Evolutionary conservation across 2,113 vertebrate genomes (phyloP), one percentile per base, ranked within the genome.

Genomic region (Poicephalus meyeri): DNA sequence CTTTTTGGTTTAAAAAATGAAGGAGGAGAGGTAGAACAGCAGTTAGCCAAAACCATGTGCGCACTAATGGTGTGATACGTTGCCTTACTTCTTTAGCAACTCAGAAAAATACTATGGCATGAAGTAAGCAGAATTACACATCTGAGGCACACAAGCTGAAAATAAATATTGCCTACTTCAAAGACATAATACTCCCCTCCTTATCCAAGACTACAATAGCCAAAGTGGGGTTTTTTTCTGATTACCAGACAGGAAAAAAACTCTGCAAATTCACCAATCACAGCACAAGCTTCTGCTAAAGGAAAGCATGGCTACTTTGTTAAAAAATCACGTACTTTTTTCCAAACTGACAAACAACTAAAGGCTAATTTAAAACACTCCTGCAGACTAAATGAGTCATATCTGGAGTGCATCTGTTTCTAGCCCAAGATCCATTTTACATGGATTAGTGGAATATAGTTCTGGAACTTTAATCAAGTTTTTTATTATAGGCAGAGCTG

Each of bases 281-380:
- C 10, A 76, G 61, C 31, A 73, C 23, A 90, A 78, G 21, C 42
- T 79, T 79, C 74, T 89, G 41, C 82, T 66, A 65, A 68, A 91
- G 88, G 77, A 96, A 96, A 84, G 9, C 41, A 91, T 16, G 33
- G 49, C 11, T 70, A 46, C 20, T 31, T 71, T 63, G 69, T 52
- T 13, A 6, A 21, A 55, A 64, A 74, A 94, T 71, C 23, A 25
- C 63, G 52, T 56, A 44, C 28, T 84, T 90, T 72, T 74, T 86
- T 80, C 80, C 88, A 93, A 94, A 89, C 66, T 86, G 63, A 93
- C 72, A 95, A 96, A 95, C 89, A 95, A 95, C 91, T 89, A 46
- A 86, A 92, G 92, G 72, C 72, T 96, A 95, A 96, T 94, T 91
- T 95, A 93, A 96, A 96, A 93, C 93, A 95, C 88, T 85, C 63